phyloP scores from a whole-genome alignment of 2,113 vertebrate genomes.

The Megaleporinus macrocephalus region DNA sequence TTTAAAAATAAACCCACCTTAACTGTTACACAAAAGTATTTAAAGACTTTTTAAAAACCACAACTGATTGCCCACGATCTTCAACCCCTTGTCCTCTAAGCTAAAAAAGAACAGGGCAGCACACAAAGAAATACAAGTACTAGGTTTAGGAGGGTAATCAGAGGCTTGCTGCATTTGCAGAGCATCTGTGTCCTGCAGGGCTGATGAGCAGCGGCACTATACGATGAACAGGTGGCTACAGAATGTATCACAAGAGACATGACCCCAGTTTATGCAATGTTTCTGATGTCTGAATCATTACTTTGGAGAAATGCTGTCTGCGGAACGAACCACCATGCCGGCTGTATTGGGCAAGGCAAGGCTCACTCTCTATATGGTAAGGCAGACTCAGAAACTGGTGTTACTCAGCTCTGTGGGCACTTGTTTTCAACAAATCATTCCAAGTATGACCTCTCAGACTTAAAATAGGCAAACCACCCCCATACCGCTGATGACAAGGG shows the following conservation, averaged over 20 bases:
- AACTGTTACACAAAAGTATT: too few relatives aligned
- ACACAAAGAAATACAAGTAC: not conserved
- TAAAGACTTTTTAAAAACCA: too few relatives aligned
- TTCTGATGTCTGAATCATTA: not conserved
- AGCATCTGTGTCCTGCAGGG: not conserved
- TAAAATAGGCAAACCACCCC: slow-evolving; percentile 3
- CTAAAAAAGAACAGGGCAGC: not conserved
- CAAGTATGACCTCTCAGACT: slow-evolving; percentile 3
- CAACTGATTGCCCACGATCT: too few relatives aligned
- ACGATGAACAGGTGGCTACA: not conserved
- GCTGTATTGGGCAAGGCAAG: not conserved
- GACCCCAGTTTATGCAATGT: not conserved
- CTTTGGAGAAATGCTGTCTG: not conserved
- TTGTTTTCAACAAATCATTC: slow-evolving; percentile 2
- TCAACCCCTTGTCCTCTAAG: too few relatives aligned
- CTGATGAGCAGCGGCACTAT: not conserved
- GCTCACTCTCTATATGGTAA: not conserved
- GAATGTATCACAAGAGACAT: not conserved
- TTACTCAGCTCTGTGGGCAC: not conserved
- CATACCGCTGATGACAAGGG: not conserved
- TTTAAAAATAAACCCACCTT: too few relatives aligned
- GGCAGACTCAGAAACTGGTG: not conserved
- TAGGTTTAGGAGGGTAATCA: not conserved
- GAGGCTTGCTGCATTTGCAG: not conserved
- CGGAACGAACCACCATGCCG: not conserved